Percentiles rank a stretch among this genome's conserved stretches.
These are phyloP conservation scores for Oxyura jamaicensis DNA, from an alignment of 2,113 vertebrate genomes.

Conservation along the genomic window DNA sequence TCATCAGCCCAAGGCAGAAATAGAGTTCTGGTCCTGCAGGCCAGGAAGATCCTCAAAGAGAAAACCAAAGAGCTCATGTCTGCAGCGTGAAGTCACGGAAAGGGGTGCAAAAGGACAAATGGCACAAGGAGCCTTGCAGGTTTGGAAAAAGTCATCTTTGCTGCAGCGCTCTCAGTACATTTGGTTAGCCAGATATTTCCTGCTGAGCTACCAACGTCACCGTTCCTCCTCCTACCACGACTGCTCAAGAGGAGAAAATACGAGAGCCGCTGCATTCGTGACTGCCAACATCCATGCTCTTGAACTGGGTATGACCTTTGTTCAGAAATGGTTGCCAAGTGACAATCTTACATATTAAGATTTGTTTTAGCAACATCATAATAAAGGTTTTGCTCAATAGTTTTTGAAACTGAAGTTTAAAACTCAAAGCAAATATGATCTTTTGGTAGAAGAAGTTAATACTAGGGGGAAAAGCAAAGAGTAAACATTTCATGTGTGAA, in stretches of 20 bases:
- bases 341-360: background rate
- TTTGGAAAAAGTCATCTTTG: background rate
- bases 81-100: constrained; percentile 17
- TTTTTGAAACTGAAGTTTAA: background rate
- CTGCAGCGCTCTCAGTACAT: background rate
- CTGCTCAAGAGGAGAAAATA: constrained; percentile 43
- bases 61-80: background rate
- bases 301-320: constrained; percentile 23
- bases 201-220: constrained; percentile 58
- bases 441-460: background rate
- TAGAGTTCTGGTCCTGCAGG: background rate
- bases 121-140: background rate
- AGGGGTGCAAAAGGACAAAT: background rate
- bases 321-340: constrained; percentile 8
- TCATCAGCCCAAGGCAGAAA: background rate
- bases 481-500: accelerated
- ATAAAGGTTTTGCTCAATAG: background rate
- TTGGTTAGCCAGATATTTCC: constrained; percentile 37
- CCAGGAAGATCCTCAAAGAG: background rate
- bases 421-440: background rate
- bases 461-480: background rate
- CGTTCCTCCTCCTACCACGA: constrained; percentile 21
- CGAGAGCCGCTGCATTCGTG: background rate
- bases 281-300: constrained; percentile 45
- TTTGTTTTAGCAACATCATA: constrained; percentile 54